Base-by-base conservation (phyloP, 2,888 invertebrate genomes). In the Drosophila ustulata region DNA sequence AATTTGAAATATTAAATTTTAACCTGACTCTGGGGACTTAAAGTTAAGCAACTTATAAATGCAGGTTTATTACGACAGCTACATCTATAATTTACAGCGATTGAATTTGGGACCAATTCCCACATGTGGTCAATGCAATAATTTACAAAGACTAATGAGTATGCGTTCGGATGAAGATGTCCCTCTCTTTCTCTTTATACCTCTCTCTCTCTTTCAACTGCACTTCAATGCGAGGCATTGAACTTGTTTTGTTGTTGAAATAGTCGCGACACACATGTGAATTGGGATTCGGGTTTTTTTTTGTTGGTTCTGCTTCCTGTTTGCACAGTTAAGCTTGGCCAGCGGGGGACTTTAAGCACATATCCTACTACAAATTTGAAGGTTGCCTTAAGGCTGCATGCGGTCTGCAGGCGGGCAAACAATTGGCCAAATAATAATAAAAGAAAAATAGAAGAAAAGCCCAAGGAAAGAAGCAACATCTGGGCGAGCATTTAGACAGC, bases 401-500 rank as follows among this genome's bases (percentile, higher is more conserved):
- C 51, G 68, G 73, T 81, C 81, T 47, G 43, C 28, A 39, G 7
- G n/a, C 37, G n/a, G 6, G 30, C 30, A 59, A 68, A 57, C 56
- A 68, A 63, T 74, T 69, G 76, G 61, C 23, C 34, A 58, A 68
- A 75, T 75, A 47, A 45, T 26, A 62, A 52, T 49, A 32, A 56
- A 50, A 58, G 45, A 45, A n/a, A 55, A 34, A 58, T 8, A 43
- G 2, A 37, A 49, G 41, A 37, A 9, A 11, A 37, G 37, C 37
- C 3, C 18, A 55, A 47, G 28, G 11, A 34, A 28, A 18, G 52
- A 13, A 57, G 75, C 61, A 86, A 80, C 82, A 89, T 67, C 80
- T 82, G 82, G 49, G 76, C 39, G 56, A 70, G 88, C 74, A 73
- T 77, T 87, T 74, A 71, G 78, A 71, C 67, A 74, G 71, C 71